phyloP scores from a whole-genome alignment of 2,888 invertebrate genomes.

The Iphiclides podalirius region DNA sequence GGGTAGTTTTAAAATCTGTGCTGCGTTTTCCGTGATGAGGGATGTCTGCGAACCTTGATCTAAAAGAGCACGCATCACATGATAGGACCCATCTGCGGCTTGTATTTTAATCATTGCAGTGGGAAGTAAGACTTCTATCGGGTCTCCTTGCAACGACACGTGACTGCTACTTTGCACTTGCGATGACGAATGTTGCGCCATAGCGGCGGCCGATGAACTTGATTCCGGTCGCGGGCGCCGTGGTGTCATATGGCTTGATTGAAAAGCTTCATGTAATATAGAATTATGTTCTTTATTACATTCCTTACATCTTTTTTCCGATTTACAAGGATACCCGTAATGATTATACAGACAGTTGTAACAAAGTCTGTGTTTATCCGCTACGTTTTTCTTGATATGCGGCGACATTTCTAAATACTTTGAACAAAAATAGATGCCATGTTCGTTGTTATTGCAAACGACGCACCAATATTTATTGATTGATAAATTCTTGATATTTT shows the following conservation, averaged over 20 bases:
- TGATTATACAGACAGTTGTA: conserved; percentile 11
- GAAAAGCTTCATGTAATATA: no score
- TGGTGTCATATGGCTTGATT: no score
- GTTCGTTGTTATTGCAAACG: conserved; percentile 26
- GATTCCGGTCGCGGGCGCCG: no score
- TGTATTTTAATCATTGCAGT: conserved; percentile 22
- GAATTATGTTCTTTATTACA: no score
- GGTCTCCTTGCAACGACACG: background rate
- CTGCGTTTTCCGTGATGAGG: conserved; percentile 26
- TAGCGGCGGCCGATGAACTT: no score
- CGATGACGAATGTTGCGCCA: no score
- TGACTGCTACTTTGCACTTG: background rate
- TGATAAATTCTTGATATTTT: background rate
- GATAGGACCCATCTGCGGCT: conserved; percentile 21
- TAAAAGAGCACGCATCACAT: conserved; percentile 23
- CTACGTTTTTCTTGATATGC: no score
- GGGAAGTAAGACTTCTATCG: conserved; percentile 4
- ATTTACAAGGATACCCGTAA: conserved; percentile 22
- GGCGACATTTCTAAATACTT: no score
- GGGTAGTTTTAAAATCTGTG: conserved; percentile 27
- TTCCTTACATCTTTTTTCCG: no score
- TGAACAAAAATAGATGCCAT: background rate
- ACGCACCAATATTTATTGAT: no score
- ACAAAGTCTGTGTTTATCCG: no score
- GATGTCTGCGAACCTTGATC: conserved; percentile 28